Evolutionary conservation across 1,140 invertebrate species (phyloP), one percentile per base, ranked within the genome.

Genomic region (Bicyclus anynana): DNA sequence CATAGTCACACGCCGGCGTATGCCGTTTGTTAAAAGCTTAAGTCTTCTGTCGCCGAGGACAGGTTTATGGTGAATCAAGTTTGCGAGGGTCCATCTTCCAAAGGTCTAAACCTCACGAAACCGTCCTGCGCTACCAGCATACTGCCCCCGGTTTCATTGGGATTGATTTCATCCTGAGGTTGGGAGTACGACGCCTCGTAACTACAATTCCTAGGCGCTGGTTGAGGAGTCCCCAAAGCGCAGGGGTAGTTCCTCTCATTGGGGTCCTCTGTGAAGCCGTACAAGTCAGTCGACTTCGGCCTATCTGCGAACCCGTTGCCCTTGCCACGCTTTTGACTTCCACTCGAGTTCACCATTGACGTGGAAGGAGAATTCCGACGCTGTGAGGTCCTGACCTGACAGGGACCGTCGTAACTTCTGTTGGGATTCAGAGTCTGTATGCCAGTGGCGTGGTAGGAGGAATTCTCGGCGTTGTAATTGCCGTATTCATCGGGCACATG

Each of bases 101-200:
- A 72, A 9, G 92, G 92, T 23, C 94, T 90, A 87, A 96, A 96
- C 49, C 95, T 90, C 1, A 96, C 93, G 75, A 96, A 96, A 1
- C 95, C 95, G 66, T 95, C 94, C 69, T 97, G 95, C 59, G 94
- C 94, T 4, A 96, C 94, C 38, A 96, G 86, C 94, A 96, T 96
- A 53, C 91, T 93, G n/a, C 84, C 84, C 2, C 80, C 81, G 5
- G 71, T 53, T 29, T 87, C 84, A 27, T 72, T 82, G 21, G 59
- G 69, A 40, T 72, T 74, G 0, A 84, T 69, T 48, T 79, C 78
- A 29, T 89, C 85, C 55, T 89, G 87, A 1, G 84, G 84, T 47
- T 89, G 86, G 17, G 87, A 79, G 53, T 90, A 89, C 9, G 85
- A 80, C 1, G 80, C 76, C 33, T 88, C 85, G 54, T 87, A 87